Base-by-base conservation (phyloP, 2,113 vertebrate genomes). In the Albula goreensis region DNA sequence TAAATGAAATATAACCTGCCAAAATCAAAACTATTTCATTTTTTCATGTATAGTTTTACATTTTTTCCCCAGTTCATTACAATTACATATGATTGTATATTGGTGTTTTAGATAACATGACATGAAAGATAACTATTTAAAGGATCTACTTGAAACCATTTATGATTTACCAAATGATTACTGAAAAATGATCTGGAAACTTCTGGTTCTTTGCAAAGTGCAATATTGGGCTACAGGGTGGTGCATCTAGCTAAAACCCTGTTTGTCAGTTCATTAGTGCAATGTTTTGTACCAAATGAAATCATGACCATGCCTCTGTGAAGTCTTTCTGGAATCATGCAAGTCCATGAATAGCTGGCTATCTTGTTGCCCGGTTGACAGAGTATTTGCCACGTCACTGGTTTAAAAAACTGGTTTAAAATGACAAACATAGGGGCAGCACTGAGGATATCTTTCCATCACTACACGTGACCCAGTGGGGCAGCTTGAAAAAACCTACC, bases 401-500 rank as follows among this genome's bases (percentile, higher is more conserved):
- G n/a, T n/a, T n/a, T n/a, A n/a, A 60, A 12, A 3, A 60, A 66
- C 17, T 19, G 17, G 57, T 60, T 11, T 15, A 60, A 60, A 60
- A 60, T 60, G 3, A 60, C 57, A 60, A 60, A 15, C 12, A 22
- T 70, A 22, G n/a, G 19, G 3, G 19, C 19, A 70, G 63, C 63
- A 13, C 78, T 49, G 50, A 70, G 74, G 48, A 66, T 86, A 52
- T 80, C 66, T 85, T 74, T 70, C 82, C 77, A 41, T 86, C 83
- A 85, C 85, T 63, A 53, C 70, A 31, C 85, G 52, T 52, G 80
- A 66, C 48, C 60, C 48, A 77, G 15, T 78, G 41, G 83, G 85
- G 63, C 60, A 50, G 51, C 77, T 77, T 84, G 78, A 56, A 82
- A 52, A 51, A 66, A 81, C 84, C 63, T 80, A 84, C 70, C 83